Conservation (phyloP, 2,888 invertebrate species). For the Morpho deidamia region DNA sequence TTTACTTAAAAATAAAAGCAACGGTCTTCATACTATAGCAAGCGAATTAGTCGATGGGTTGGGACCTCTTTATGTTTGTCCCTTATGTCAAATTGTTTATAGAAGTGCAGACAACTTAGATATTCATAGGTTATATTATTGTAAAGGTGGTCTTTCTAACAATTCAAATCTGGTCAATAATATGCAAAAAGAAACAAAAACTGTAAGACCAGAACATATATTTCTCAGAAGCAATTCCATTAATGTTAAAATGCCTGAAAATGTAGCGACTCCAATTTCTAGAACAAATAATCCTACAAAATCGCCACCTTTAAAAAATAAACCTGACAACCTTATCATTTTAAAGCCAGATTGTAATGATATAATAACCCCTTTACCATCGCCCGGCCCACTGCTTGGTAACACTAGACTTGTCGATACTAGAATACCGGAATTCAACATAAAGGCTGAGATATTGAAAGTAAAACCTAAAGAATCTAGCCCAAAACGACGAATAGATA, state of each 20-base stretch:
- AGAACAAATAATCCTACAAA: constrained; percentile 53
- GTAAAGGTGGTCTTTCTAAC: constrained; percentile 80
- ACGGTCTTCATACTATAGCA: constrained; percentile 59
- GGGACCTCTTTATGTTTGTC: constrained; percentile 83
- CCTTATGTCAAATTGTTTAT: constrained; percentile 87
- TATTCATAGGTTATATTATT: constrained; percentile 88
- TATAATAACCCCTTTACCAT: constrained; percentile 83
- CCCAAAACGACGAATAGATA: constrained; percentile 63
- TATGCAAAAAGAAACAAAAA: constrained; percentile 56
- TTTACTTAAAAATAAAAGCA: constrained; percentile 82
- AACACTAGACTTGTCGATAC: constrained; percentile 88
- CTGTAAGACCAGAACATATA: constrained; percentile 58
- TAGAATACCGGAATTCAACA: constrained; percentile 59
- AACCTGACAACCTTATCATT: constrained; percentile 78
- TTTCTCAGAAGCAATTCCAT: constrained; percentile 80
- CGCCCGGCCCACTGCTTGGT: constrained; percentile 89
- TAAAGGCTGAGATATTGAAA: constrained; percentile 56
- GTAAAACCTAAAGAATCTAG: constrained; percentile 50
- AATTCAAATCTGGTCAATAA: constrained; percentile 37
- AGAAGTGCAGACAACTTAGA: constrained; percentile 89
- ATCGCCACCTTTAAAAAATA: constrained; percentile 54
- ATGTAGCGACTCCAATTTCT: constrained; percentile 54
- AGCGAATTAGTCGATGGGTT: constrained; percentile 78
- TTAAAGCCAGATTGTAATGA: constrained; percentile 66
- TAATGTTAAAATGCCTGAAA: constrained; percentile 76